Evolutionary conservation across 1,140 invertebrate genomes (phyloP).

Genomic region (Neodiprion pinetum): DNA sequence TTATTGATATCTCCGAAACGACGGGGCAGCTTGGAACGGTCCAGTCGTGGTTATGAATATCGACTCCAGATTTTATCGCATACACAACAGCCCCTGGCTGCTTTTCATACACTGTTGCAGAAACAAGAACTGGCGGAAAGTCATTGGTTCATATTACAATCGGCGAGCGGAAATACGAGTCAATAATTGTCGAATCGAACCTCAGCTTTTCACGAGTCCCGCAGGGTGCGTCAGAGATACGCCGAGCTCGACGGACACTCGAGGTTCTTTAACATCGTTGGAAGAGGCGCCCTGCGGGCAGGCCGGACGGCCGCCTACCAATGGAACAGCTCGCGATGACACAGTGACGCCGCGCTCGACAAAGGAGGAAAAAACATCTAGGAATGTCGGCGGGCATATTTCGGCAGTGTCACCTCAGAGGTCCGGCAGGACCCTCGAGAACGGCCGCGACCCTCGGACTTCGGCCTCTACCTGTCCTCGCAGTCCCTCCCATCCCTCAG

Average conservation of each 20-base stretch:
- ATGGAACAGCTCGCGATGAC: constrained; percentile 40
- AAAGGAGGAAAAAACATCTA: constrained; percentile 57
- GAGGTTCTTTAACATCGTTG: too few relatives aligned
- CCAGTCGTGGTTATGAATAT: constrained; percentile 57
- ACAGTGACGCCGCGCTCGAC: constrained; percentile 53
- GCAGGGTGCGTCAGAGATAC: too few relatives aligned
- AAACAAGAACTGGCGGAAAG: too few relatives aligned
- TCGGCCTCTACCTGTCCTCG: not conserved
- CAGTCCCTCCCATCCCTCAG: constrained; percentile 18
- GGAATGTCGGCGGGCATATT: constrained; percentile 55
- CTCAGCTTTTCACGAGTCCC: too few relatives aligned
- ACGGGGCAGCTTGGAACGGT: constrained; percentile 38
- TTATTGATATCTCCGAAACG: constrained; percentile 51
- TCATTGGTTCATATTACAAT: too few relatives aligned
- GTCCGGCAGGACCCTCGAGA: constrained; percentile 4
- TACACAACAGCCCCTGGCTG: not conserved
- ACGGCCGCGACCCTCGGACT: constrained; percentile 1
- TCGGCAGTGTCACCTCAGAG: constrained; percentile 56
- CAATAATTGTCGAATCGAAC: too few relatives aligned
- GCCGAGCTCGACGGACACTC: too few relatives aligned
- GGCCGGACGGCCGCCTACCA: not conserved
- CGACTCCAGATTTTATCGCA: constrained; percentile 40
- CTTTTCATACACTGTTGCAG: too few relatives aligned
- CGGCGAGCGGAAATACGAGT: too few relatives aligned
- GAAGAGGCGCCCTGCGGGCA: not conserved